Conservation (phyloP, 2,888 invertebrate species). For the Eupithecia subumbrata region DNA sequence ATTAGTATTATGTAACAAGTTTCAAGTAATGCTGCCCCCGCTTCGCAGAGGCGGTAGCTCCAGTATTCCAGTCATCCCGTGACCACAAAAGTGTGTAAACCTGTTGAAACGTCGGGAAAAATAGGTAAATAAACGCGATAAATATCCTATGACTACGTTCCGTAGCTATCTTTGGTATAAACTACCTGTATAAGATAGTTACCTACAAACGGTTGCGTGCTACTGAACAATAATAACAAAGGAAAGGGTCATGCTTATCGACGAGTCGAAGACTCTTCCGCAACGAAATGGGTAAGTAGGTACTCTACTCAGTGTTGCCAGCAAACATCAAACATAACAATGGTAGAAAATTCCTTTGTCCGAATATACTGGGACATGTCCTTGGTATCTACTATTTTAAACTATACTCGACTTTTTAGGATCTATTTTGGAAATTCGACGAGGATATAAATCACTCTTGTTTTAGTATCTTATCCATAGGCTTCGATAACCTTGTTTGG, state of each 20-base stretch:
- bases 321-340: slow-evolving; percentile 52
- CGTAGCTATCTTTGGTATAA: no score
- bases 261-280: slow-evolving; percentile 63
- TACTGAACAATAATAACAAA: slow-evolving; percentile 57
- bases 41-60: no score
- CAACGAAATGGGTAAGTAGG: slow-evolving; percentile 54
- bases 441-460: background rate
- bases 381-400: background rate
- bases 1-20: no score
- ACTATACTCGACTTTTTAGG: no score
- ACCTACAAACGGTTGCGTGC: slow-evolving; percentile 57
- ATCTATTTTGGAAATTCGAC: no score
- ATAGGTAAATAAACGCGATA: no score
- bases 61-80: no score
- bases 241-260: slow-evolving; percentile 63
- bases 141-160: no score
- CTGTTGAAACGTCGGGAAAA: no score
- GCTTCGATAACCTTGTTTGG: slow-evolving; percentile 2
- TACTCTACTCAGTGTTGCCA: slow-evolving; percentile 59
- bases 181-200: background rate
- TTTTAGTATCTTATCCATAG: background rate
- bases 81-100: no score
- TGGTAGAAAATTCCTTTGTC: background rate
- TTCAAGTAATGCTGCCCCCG: no score
- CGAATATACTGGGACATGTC: background rate